Evolutionary conservation across 2,888 invertebrate species (phyloP).

Genomic region (Acanthoscelides obtectus): DNA sequence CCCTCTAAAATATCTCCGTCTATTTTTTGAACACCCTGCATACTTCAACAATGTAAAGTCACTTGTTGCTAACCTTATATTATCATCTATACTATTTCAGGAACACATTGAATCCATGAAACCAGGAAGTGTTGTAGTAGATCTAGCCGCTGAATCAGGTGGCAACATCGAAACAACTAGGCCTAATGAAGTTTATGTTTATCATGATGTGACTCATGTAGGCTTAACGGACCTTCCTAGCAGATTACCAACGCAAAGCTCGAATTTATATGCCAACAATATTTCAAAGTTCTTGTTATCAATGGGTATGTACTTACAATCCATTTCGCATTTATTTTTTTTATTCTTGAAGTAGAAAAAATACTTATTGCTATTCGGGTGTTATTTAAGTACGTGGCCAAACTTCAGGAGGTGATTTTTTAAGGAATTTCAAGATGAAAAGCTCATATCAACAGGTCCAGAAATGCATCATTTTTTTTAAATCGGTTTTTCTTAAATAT

Average conservation of each 20-base stretch:
- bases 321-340: background rate
- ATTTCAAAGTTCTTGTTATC: slow-evolving; percentile 82
- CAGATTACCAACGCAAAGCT: slow-evolving; percentile 79
- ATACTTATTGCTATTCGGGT: slow-evolving; percentile 2
- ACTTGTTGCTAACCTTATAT: background rate
- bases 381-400: no score
- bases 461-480: no score
- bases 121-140: slow-evolving; percentile 85
- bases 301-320: slow-evolving; percentile 55
- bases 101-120: slow-evolving; percentile 77
- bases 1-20: no score
- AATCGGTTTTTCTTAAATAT: no score
- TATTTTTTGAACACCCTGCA: no score
- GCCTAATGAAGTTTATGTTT: slow-evolving; percentile 68
- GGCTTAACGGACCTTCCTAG: slow-evolving; percentile 83
- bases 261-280: slow-evolving; percentile 86
- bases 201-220: slow-evolving; percentile 79
- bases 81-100: slow-evolving; percentile 47
- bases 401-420: no score
- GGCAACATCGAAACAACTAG: slow-evolving; percentile 80
- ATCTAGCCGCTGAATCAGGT: slow-evolving; percentile 84
- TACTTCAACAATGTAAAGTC: background rate
- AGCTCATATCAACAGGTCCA: no score
- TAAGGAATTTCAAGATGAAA: no score
- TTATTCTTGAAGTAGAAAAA: background rate